Percentiles rank a stretch among this genome's conserved stretches.
These are phyloP conservation scores for Apamea sordens DNA, from an alignment of 2,888 invertebrate species.

Conservation along the genomic window DNA sequence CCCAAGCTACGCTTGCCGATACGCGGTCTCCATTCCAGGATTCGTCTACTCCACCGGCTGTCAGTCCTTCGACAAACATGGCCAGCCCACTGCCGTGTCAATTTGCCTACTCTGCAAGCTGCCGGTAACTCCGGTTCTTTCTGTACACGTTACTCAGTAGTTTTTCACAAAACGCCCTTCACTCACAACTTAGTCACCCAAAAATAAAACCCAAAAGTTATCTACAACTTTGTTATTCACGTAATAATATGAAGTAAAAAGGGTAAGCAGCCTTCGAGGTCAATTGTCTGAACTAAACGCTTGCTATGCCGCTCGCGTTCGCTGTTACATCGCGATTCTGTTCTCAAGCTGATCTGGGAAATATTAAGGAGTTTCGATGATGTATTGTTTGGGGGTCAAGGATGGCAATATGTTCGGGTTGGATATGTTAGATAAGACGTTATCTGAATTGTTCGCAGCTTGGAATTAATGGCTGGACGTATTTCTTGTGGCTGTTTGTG, in stretches of 20 bases:
- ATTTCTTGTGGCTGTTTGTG: conserved; percentile 16
- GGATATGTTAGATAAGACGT: conserved; percentile 12
- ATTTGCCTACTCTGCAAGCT: no score
- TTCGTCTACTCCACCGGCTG: no score
- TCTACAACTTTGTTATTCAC: conserved; percentile 73
- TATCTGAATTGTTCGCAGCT: conserved; percentile 10
- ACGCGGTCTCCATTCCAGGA: no score
- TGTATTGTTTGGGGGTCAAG: conserved; percentile 30
- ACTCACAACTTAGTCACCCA: conserved; percentile 39
- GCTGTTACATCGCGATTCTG: conserved; percentile 26
- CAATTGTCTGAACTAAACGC: conserved; percentile 54
- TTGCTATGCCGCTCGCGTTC: conserved; percentile 46
- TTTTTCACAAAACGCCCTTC: not conserved
- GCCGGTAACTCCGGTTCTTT: no score
- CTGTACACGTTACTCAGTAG: not conserved
- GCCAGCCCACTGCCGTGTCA: no score
- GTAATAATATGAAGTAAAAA: conserved; percentile 70
- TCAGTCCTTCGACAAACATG: no score
- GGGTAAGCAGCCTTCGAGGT: conserved; percentile 49
- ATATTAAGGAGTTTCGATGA: conserved; percentile 26
- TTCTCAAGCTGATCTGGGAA: conserved; percentile 21
- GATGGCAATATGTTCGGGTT: conserved; percentile 14
- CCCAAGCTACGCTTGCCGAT: no score
- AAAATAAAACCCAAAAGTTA: conserved; percentile 61
- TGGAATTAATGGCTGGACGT: conserved; percentile 6